phyloP scores from a whole-genome alignment of 2,797 vertebrate species.

The Darevskia mixta region DNA sequence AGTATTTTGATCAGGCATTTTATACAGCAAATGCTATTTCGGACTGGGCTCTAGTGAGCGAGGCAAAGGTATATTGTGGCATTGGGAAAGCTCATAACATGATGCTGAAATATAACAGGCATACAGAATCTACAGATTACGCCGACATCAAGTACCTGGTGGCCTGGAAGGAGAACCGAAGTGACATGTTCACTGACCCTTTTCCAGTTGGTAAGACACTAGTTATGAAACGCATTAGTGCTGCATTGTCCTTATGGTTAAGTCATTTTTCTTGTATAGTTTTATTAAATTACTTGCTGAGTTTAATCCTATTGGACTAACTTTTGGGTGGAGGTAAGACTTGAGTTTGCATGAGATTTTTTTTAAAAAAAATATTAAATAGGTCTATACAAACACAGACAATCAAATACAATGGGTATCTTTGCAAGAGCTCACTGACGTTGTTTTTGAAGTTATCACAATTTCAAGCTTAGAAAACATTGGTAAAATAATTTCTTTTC shows the following conservation, averaged over 20 bases:
- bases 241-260: constrained; percentile 64
- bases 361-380: constrained; percentile 26
- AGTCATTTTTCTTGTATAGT: constrained; percentile 63
- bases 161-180: constrained; percentile 82
- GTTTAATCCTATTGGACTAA: constrained; percentile 50
- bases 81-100: constrained; percentile 79
- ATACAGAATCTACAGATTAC: constrained; percentile 68
- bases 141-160: constrained; percentile 74
- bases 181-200: constrained; percentile 80
- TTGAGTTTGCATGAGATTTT: not conserved
- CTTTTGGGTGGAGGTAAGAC: constrained; percentile 11
- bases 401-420: constrained; percentile 5
- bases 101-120: constrained; percentile 74
- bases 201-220: constrained; percentile 77
- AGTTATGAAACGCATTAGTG: constrained; percentile 74
- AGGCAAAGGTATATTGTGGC: constrained; percentile 81
- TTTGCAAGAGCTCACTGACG: not conserved
- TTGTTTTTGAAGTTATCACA: constrained; percentile 9
- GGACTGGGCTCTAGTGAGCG: constrained; percentile 72
- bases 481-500: not conserved
- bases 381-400: constrained; percentile 35
- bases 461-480: not conserved
- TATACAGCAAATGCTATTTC: constrained; percentile 72
- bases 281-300: constrained; percentile 61
- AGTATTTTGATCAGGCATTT: constrained; percentile 80